phyloP scores from a whole-genome alignment of 2,113 vertebrate species.

The Agelaius tricolor region DNA sequence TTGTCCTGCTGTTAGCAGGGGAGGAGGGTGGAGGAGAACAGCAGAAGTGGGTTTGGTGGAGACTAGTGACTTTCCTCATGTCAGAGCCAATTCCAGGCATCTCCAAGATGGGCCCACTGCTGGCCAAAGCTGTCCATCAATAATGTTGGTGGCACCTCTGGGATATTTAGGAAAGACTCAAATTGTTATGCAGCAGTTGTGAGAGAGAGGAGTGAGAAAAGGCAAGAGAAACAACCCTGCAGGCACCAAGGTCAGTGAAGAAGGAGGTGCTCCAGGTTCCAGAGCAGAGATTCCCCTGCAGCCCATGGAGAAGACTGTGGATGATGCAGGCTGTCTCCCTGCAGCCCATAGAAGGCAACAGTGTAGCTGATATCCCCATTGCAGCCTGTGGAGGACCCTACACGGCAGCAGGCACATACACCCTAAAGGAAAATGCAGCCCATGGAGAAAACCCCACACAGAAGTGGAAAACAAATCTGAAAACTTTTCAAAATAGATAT shows the following conservation, averaged over 20 bases:
- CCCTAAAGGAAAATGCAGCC: not conserved
- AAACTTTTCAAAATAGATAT: not conserved
- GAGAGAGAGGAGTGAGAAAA: not conserved
- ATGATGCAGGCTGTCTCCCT: not conserved
- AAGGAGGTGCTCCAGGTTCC: not conserved
- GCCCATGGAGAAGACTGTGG: not conserved
- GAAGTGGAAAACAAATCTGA: not conserved
- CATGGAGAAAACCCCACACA: accelerated
- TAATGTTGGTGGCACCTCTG: not conserved
- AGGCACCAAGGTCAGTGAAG: not conserved
- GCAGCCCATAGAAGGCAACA: not conserved
- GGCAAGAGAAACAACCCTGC: not conserved
- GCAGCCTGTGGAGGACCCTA: not conserved
- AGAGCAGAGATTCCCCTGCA: not conserved
- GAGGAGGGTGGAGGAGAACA: not conserved
- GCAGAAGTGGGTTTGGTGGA: not conserved
- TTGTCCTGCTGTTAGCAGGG: not conserved
- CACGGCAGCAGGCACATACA: not conserved
- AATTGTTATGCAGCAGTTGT: not conserved
- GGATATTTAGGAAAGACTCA: not conserved
- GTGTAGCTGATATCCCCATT: not conserved
- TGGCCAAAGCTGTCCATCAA: not conserved
- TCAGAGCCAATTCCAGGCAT: not conserved
- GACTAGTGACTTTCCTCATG: not conserved
- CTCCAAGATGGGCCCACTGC: not conserved